A percentile compares a stretch with the other conserved stretches of the same genome.
These are phyloP conservation scores for Vollenhovia emeryi DNA, from an alignment of 1,140 invertebrate species.

Conservation along the genomic window DNA sequence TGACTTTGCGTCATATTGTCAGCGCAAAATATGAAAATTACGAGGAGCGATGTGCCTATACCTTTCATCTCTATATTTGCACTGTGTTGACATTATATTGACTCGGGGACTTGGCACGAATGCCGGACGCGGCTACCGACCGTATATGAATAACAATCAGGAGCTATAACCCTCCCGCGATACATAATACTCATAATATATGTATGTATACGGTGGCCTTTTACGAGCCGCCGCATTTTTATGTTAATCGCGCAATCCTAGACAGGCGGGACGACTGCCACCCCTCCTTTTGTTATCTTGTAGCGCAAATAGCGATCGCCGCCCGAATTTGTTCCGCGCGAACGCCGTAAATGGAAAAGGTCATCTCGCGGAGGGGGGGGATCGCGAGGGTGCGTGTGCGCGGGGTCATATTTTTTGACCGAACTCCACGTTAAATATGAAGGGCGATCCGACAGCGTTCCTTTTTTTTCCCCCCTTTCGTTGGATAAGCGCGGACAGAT, in stretches of 20 bases:
- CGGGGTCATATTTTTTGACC: background rate
- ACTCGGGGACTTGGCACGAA: slow-evolving; percentile 60
- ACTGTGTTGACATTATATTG: slow-evolving; percentile 67
- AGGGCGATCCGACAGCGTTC: slow-evolving; percentile 7
- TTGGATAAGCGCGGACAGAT: slow-evolving; percentile 10
- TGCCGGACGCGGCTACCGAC: slow-evolving; percentile 61
- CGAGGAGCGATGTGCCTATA: background rate
- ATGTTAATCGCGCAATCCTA: slow-evolving; percentile 80
- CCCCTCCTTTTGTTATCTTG: slow-evolving; percentile 6
- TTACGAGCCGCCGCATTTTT: slow-evolving; percentile 81
- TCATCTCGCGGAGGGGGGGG: slow-evolving; percentile 63
- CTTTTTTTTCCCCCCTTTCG: background rate
- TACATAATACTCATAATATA: slow-evolving; percentile 69
- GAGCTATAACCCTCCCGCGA: slow-evolving; percentile 75
- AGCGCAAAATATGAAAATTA: background rate
- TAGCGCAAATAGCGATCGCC: slow-evolving; percentile 75
- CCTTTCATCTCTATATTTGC: background rate
- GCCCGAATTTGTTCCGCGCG: slow-evolving; percentile 78
- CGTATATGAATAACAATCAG: slow-evolving; percentile 82
- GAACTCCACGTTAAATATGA: slow-evolving; percentile 21
- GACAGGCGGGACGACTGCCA: slow-evolving; percentile 30
- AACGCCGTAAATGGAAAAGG: slow-evolving; percentile 64
- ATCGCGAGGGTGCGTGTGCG: slow-evolving; percentile 21
- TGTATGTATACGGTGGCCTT: slow-evolving; percentile 73
- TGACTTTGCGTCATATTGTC: background rate